phyloP scores from a whole-genome alignment of 2,113 vertebrate genomes.

The Poecilia latipinna region DNA sequence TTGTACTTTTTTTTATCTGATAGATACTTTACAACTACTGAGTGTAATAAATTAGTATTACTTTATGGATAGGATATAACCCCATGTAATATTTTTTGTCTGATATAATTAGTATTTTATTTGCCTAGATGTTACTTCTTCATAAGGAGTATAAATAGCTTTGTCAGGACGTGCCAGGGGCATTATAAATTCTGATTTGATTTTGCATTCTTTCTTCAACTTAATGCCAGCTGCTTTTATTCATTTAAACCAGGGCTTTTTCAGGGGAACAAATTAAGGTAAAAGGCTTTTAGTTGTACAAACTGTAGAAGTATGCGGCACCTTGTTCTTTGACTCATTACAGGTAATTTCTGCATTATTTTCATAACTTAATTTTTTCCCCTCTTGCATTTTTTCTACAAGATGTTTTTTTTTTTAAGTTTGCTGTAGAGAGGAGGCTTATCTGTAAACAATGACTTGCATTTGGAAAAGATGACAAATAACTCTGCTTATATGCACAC shows the following conservation, averaged over 20 bases:
- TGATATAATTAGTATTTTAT: background rate
- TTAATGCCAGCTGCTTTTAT: background rate
- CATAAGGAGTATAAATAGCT: background rate
- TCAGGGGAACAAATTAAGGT: background rate
- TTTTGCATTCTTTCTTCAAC: background rate
- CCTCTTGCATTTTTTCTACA: too few relatives aligned
- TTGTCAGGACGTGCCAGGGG: background rate
- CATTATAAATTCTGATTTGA: background rate
- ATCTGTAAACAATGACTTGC: background rate
- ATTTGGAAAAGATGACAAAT: background rate
- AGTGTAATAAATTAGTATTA: background rate
- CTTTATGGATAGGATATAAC: background rate
- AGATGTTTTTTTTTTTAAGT: too few relatives aligned
- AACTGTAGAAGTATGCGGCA: background rate
- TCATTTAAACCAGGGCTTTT: background rate
- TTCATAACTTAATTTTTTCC: too few relatives aligned
- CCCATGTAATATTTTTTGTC: background rate
- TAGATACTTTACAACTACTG: background rate
- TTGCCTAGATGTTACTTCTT: background rate
- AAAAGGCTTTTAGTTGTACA: background rate
- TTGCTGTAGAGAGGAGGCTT: too few relatives aligned
- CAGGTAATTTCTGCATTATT: background rate
- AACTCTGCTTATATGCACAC: background rate
- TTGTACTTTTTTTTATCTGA: background rate
- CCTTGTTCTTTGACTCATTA: background rate